Evolutionary conservation across 1,140 invertebrate species (phyloP), one percentile per base, ranked within the genome.

Genomic region (silkworm (Bombyx mori)): DNA sequence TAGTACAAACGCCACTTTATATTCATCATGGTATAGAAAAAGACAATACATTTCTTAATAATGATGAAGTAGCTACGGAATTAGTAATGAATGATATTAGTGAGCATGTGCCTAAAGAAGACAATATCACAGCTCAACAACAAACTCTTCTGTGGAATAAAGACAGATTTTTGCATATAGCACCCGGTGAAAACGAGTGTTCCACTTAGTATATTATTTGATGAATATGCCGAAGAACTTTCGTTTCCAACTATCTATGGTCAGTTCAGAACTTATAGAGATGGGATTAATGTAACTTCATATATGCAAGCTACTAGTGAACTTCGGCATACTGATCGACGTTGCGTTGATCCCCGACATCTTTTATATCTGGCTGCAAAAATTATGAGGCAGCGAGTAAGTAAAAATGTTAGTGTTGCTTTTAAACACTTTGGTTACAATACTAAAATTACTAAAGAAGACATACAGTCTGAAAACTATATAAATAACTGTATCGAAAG

Each of bases 341-440:
- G 69, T 44, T 64, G 44, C 51, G 59, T 60, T 7, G 65, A 55
- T 7, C 66, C 66, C 10, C 42, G 65, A 1, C 64, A 71, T 45
- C 47, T 71, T 8, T 58, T 72, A 43, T 69, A 67, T 22, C 46
- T 65, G 12, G 66, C 67, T 5, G 54, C 62, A 49, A 72, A 72
- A 58, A 63, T 69, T 26, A 65, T 72, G 55, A 53, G 57, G 52
- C 2, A 65, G 10, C 45, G 65, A 67, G 43, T 70, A 50, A 3
- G 53, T 7, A 62, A 63, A 8, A 58, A 12, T 42, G 9, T 65
- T 7, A 56, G 1, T 1, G 55, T 69, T 60, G 60, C 60, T 6
- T 69, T 67, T 35, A 72, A 69, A 50, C 56, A 65, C 58, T 48
- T 61, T 50, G 60, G 57, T 3, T 8, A 56, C 55, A 45, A 12